Conservation (phyloP, 2,113 vertebrate species). For the Tupaia tana region DNA sequence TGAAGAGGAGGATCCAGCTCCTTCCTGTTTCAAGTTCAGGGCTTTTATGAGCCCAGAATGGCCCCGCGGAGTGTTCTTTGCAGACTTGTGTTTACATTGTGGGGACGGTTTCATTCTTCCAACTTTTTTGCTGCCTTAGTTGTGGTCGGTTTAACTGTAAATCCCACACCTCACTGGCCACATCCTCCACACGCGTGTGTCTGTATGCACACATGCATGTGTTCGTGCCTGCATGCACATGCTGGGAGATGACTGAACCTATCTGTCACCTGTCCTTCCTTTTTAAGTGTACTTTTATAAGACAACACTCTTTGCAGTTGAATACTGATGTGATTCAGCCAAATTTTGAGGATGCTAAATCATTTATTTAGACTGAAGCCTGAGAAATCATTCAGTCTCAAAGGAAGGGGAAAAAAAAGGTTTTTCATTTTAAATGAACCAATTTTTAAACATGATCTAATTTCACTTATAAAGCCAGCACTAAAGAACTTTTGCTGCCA, state of each 20-base stretch:
- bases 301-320: neutral
- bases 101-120: neutral
- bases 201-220: too few species aligned
- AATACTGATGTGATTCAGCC: slow-evolving; percentile 3
- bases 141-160: neutral
- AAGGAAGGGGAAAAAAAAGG: neutral
- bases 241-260: neutral
- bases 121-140: neutral
- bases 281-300: slow-evolving; percentile 51
- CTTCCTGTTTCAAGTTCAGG: neutral
- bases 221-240: too few species aligned
- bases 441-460: neutral
- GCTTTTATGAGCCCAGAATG: neutral
- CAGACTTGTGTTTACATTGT: neutral
- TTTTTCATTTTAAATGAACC: slow-evolving; percentile 46
- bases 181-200: neutral
- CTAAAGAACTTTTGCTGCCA: slow-evolving; percentile 50
- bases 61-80: neutral
- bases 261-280: slow-evolving; percentile 2
- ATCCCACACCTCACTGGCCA: neutral
- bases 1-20: neutral
- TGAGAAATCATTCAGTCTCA: neutral
- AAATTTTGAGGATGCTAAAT: slow-evolving; percentile 27
- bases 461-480: slow-evolving; percentile 51
- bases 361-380: slow-evolving; percentile 32